These are phyloP conservation scores for Rhynchomys soricoides DNA, from an alignment of 2,113 vertebrate species.

Conservation along the genomic window DNA sequence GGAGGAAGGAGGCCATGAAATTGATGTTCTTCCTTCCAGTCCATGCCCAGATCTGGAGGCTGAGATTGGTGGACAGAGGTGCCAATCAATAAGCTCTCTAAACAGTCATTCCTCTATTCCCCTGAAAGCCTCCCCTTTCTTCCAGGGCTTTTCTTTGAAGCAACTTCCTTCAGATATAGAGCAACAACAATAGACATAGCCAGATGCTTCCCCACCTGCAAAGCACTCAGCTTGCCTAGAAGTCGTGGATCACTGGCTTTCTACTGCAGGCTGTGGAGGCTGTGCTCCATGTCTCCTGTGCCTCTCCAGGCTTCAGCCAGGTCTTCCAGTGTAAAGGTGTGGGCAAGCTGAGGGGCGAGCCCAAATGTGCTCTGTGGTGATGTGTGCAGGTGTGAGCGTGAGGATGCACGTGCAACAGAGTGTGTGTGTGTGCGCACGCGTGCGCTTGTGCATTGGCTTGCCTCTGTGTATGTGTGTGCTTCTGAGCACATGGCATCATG, in stretches of 20 bases:
- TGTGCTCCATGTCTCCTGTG: not conserved
- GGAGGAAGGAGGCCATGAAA: not conserved
- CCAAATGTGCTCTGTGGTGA: fast-evolving
- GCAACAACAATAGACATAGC: not conserved
- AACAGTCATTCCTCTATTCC: not conserved
- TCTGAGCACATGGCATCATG: not conserved
- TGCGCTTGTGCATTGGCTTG: no score
- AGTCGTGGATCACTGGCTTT: not conserved
- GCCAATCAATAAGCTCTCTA: no score
- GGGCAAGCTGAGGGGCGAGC: not conserved
- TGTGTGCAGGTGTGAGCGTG: not conserved
- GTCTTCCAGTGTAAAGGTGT: not conserved
- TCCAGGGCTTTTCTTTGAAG: not conserved
- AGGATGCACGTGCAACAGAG: not conserved
- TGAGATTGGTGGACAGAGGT: not conserved
- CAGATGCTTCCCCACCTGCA: not conserved
- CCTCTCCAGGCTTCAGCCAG: not conserved
- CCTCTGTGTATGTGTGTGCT: not conserved
- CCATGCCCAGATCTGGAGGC: not conserved
- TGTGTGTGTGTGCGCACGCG: fast-evolving
- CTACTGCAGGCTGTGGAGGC: not conserved
- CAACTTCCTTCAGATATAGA: not conserved
- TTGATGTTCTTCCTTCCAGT: not conserved
- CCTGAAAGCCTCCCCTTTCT: not conserved
- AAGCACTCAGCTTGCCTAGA: not conserved